These are phyloP conservation scores for Proisotoma minuta DNA, from an alignment of 2,888 invertebrate species.

Conservation along the genomic window DNA sequence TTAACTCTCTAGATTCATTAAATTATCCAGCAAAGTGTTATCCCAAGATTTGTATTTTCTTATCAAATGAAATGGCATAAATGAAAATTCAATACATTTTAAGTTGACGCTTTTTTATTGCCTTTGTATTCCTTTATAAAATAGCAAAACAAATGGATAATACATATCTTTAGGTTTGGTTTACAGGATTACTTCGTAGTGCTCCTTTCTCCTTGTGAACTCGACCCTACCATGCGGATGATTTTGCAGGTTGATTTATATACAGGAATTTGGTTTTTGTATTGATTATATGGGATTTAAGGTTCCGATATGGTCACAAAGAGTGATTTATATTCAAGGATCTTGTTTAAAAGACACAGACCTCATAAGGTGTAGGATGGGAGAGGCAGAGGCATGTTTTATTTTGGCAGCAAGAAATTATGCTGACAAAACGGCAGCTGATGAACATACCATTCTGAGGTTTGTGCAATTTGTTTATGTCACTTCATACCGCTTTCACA, in stretches of 20 bases:
- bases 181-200: constrained; percentile 88
- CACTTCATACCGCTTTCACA: too few relatives aligned
- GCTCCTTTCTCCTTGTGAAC: constrained; percentile 90
- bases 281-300: constrained; percentile 50
- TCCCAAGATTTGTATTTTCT: too few relatives aligned
- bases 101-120: too few relatives aligned
- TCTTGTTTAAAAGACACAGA: constrained; percentile 95
- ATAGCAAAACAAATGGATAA: too few relatives aligned
- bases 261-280: background rate
- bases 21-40: too few relatives aligned
- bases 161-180: too few relatives aligned
- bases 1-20: too few relatives aligned
- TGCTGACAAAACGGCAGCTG: constrained; percentile 90
- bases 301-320: constrained; percentile 58
- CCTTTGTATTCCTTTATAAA: too few relatives aligned
- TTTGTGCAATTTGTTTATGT: too few relatives aligned
- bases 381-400: constrained; percentile 63
- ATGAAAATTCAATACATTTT: too few relatives aligned
- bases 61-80: too few relatives aligned
- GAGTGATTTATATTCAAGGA: constrained; percentile 72
- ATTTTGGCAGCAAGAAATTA: constrained; percentile 93
- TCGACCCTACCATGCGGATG: constrained; percentile 87
- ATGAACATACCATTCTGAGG: constrained; percentile 69
- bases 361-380: constrained; percentile 88
- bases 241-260: background rate